Percentiles rank a stretch among this genome's conserved stretches.
Conservation (phyloP, 2,113 vertebrate genomes). For the Oxyruncus cristatus region DNA sequence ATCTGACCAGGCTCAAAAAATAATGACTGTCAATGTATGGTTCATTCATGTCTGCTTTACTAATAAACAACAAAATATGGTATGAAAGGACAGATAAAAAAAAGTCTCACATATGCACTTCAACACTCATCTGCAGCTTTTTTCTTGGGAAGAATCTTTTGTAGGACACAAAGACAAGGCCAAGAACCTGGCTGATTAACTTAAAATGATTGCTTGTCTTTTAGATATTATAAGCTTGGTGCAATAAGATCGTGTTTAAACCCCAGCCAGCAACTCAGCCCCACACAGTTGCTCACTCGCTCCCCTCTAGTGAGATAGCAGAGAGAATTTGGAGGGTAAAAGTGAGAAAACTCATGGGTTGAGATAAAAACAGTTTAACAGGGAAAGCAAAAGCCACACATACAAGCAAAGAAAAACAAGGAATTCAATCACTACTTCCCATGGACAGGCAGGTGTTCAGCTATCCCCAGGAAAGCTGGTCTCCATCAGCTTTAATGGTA, state of each 20-base stretch:
- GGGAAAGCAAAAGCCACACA: not conserved
- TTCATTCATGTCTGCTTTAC: not conserved
- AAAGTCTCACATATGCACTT: not conserved
- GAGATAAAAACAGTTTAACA: not conserved
- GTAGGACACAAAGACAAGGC: not conserved
- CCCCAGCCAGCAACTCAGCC: not conserved
- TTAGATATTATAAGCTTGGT: not conserved
- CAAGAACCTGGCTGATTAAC: not conserved
- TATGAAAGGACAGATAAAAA: not conserved
- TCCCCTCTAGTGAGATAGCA: not conserved
- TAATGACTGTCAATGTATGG: not conserved
- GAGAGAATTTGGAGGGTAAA: not conserved
- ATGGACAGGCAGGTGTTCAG: not conserved
- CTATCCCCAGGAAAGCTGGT: not conserved
- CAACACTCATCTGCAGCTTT: not conserved
- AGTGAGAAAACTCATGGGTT: not conserved
- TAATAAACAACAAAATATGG: not conserved
- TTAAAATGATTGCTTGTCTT: not conserved
- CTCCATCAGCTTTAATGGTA: accelerated
- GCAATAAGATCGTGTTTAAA: not conserved
- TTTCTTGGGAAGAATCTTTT: not conserved
- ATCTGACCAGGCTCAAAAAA: not conserved
- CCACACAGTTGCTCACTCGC: not conserved
- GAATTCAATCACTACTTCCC: not conserved
- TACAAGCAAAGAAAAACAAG: not conserved